phyloP scores from a whole-genome alignment of 2,888 invertebrate genomes.

The Eupelmus urozonus region DNA sequence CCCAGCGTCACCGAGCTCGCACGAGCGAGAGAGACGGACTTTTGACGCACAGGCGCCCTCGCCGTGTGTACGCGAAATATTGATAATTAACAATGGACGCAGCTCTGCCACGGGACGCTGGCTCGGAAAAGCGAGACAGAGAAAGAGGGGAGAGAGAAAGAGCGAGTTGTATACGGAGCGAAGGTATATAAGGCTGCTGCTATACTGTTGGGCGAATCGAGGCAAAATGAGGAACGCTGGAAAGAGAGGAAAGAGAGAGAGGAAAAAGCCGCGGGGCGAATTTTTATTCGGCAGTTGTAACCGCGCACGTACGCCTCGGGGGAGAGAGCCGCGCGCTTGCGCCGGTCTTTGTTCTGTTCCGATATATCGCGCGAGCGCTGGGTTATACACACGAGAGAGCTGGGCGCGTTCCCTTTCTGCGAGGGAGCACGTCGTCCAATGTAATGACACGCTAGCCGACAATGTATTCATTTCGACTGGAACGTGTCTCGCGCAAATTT shows the following conservation, averaged over 20 bases:
- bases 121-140: not conserved
- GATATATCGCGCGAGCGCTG: slow-evolving; percentile 58
- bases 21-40: slow-evolving; percentile 59
- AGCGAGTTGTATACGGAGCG: slow-evolving; percentile 60
- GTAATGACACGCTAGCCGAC: slow-evolving; percentile 55
- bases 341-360: slow-evolving; percentile 56
- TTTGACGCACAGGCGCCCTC: slow-evolving; percentile 59
- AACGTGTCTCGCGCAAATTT: slow-evolving; percentile 57
- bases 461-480: slow-evolving; percentile 59
- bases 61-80: slow-evolving; percentile 72
- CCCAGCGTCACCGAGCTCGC: slow-evolving; percentile 69
- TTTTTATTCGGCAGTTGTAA: slow-evolving; percentile 74
- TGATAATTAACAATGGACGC: slow-evolving; percentile 77
- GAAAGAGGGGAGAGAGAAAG: slow-evolving; percentile 18
- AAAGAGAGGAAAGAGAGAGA: slow-evolving; percentile 60
- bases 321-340: slow-evolving; percentile 20
- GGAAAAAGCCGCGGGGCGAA: slow-evolving; percentile 60
- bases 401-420: not conserved
- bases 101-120: slow-evolving; percentile 65
- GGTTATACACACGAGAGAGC: too few relatives aligned
- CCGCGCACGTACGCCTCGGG: slow-evolving; percentile 64
- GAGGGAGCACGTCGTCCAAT: slow-evolving; percentile 43
- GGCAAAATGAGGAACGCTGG: slow-evolving; percentile 65
- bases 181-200: slow-evolving; percentile 61
- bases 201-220: slow-evolving; percentile 57